Conservation (phyloP, 2,113 vertebrate genomes). For the Oxyura jamaicensis region DNA sequence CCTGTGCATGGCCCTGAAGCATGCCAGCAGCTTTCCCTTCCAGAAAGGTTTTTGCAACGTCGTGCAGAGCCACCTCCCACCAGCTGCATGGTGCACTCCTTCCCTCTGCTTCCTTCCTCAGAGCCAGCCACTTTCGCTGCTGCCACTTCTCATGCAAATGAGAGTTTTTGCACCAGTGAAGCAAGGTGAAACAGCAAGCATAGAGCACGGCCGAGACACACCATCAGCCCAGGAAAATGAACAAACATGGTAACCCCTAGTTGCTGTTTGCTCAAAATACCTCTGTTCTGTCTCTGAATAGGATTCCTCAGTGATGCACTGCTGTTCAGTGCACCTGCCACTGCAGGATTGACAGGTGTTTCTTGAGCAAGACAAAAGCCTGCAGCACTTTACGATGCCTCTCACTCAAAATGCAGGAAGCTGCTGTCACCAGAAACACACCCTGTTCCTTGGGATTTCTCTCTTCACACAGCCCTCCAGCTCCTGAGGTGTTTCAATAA, state of each 20-base stretch:
- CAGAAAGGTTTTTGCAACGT: neutral
- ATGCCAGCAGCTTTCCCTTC: neutral
- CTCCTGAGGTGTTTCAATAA: neutral
- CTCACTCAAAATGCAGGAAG: neutral
- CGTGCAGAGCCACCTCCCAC: rapidly evolving
- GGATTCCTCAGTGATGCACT: neutral
- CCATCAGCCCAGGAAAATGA: neutral
- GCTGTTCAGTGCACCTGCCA: neutral
- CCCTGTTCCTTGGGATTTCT: neutral
- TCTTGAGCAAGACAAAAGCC: neutral
- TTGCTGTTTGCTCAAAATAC: neutral
- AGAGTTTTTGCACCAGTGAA: neutral
- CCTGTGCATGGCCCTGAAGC: rapidly evolving
- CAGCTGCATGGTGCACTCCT: neutral
- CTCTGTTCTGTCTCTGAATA: neutral
- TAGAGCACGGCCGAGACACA: neutral
- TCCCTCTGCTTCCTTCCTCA: neutral
- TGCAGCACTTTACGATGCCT: neutral
- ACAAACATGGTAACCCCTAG: rapidly evolving
- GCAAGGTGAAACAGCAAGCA: neutral
- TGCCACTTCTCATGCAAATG: neutral
- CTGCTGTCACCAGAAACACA: neutral
- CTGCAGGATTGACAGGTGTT: neutral
- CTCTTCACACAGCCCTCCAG: rapidly evolving
- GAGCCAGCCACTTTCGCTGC: neutral